phyloP scores from a whole-genome alignment of 2,797 vertebrate genomes.

The Cossypha dichroa region DNA sequence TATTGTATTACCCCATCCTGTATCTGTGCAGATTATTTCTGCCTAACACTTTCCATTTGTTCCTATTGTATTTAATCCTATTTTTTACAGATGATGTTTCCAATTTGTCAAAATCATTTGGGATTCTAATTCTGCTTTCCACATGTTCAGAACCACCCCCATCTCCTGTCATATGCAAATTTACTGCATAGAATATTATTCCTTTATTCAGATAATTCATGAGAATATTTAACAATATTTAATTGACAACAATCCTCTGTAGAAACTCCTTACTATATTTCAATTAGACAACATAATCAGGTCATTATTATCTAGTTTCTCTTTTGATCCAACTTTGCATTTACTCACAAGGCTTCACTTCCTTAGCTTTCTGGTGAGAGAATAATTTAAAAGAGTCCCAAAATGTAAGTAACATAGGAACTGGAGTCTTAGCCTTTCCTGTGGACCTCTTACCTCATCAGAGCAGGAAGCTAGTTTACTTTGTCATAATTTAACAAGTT shows the following conservation, averaged over 20 bases:
- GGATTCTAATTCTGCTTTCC: slow-evolving; percentile 46
- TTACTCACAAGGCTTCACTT: neutral
- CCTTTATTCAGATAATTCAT: neutral
- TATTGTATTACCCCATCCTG: neutral
- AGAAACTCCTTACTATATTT: neutral
- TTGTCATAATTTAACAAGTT: neutral
- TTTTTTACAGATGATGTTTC: slow-evolving; percentile 29
- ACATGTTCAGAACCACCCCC: slow-evolving; percentile 6
- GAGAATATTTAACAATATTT: neutral
- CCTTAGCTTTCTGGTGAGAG: neutral
- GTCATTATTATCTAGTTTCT: neutral
- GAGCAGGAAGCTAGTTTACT: neutral
- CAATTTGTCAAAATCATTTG: slow-evolving; percentile 41
- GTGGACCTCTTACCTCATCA: neutral
- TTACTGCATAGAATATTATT: neutral
- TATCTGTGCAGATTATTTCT: slow-evolving; percentile 42
- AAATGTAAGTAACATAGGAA: neutral
- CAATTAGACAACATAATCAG: neutral
- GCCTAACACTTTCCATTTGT: slow-evolving; percentile 6
- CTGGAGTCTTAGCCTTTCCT: neutral
- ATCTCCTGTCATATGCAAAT: slow-evolving; percentile 32
- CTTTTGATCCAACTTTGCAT: neutral
- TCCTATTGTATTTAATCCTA: neutral
- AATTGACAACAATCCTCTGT: neutral
- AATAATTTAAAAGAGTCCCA: neutral